phyloP scores from a whole-genome alignment of 2,888 invertebrate species.

The Netelia melanura region DNA sequence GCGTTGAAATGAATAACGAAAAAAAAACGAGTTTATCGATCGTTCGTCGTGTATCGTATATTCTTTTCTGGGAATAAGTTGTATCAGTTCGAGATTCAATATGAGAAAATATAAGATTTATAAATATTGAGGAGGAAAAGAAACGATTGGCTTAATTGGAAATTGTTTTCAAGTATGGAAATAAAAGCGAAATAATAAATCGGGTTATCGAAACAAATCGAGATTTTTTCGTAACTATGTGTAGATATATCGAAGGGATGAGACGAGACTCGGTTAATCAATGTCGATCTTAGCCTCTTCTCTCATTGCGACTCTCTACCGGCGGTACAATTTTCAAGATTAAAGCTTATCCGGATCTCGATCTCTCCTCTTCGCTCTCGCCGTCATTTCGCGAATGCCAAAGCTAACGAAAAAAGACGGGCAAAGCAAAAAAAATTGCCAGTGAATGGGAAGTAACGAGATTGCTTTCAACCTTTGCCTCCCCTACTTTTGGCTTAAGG shows the following conservation, averaged over 20 bases:
- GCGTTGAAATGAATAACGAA: not conserved
- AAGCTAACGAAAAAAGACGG: not conserved
- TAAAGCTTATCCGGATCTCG: conserved; percentile 50
- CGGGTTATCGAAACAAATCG: not conserved
- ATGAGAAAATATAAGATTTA: not conserved
- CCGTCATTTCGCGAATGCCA: conserved; percentile 16
- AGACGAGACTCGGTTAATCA: conserved; percentile 36
- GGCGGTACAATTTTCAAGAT: conserved; percentile 48
- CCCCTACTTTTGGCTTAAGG: not conserved
- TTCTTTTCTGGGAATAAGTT: not conserved
- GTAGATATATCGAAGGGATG: conserved; percentile 9
- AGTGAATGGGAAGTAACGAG: conserved; percentile 52
- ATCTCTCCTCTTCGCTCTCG: conserved; percentile 4
- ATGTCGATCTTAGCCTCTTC: not conserved
- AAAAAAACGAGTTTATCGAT: not conserved
- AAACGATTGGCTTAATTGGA: not conserved
- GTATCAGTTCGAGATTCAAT: not conserved
- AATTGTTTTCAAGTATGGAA: not conserved
- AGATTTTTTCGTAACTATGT: not conserved
- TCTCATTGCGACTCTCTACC: conserved; percentile 25
- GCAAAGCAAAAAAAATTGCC: conserved; percentile 22
- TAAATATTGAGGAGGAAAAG: not conserved
- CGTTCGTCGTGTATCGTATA: not conserved
- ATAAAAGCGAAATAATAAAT: not conserved
- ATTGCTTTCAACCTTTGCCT: conserved; percentile 26